Evolutionary conservation across 2,888 invertebrate genomes (phyloP).

Genomic region (Yponomeuta sedellus): DNA sequence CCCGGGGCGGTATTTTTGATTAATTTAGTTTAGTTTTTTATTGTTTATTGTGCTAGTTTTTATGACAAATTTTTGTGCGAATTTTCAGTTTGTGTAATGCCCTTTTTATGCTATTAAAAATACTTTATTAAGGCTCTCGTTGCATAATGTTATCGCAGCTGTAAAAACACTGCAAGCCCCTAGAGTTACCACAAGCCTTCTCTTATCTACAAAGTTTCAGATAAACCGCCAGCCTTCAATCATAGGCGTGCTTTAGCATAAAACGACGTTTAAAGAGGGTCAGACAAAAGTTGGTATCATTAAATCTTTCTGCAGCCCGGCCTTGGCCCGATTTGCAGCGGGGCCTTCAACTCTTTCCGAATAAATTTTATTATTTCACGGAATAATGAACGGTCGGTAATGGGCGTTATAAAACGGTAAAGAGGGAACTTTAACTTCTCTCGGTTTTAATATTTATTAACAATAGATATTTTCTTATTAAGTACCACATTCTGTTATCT

Average conservation of each 20-base stretch:
- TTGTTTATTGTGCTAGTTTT: too few relatives aligned
- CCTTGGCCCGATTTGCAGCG: neutral
- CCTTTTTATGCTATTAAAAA: too few relatives aligned
- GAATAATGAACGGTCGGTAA: neutral
- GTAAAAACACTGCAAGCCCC: neutral
- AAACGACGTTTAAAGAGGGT: neutral
- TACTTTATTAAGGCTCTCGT: too few relatives aligned
- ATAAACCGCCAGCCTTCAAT: slow-evolving; percentile 1
- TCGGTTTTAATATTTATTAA: too few relatives aligned
- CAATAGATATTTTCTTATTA: too few relatives aligned
- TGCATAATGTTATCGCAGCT: too few relatives aligned
- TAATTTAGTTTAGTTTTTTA: too few relatives aligned
- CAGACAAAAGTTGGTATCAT: slow-evolving; percentile 1
- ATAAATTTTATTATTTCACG: neutral
- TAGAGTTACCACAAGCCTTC: neutral
- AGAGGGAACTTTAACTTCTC: too few relatives aligned
- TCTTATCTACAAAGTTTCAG: neutral
- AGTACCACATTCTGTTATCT: too few relatives aligned
- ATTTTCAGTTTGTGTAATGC: too few relatives aligned
- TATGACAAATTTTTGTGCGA: too few relatives aligned
- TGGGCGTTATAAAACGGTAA: neutral
- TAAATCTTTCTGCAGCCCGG: neutral
- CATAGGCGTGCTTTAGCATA: slow-evolving; percentile 1
- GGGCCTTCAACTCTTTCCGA: neutral
- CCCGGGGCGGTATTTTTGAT: too few relatives aligned